Conservation (phyloP, 2,797 vertebrate species). For the Acipenser transmontanus region DNA sequence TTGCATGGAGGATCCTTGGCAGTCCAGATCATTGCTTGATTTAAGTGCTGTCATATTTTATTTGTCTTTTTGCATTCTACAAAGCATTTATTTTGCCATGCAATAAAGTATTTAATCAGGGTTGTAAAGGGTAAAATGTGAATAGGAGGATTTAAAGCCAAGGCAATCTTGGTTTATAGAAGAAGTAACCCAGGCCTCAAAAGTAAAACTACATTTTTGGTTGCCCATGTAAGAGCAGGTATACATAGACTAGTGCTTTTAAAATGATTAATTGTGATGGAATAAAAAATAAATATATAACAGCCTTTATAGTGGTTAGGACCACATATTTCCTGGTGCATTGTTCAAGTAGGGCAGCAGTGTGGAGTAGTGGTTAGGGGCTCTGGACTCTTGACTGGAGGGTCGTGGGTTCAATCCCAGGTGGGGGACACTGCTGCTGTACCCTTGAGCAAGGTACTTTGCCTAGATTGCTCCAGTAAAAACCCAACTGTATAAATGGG, state of each 20-base stretch:
- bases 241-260: background rate
- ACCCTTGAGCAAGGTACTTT: no score
- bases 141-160: background rate
- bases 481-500: no score
- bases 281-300: no score
- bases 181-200: background rate
- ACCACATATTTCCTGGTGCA: no score
- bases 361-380: no score
- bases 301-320: no score
- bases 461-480: no score
- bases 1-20: conserved; percentile 6
- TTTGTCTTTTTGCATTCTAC: background rate
- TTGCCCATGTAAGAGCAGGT: background rate
- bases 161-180: accelerated
- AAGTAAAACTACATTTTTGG: background rate
- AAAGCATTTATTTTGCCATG: no score
- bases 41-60: background rate
- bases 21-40: background rate
- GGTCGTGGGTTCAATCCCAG: no score
- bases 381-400: no score
- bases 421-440: no score
- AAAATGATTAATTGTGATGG: background rate
- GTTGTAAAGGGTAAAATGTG: background rate
- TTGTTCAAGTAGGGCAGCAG: no score
- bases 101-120: background rate